Evolutionary conservation across 2,888 invertebrate genomes (phyloP).

Genomic region (Rambutsinella grinnellia): DNA sequence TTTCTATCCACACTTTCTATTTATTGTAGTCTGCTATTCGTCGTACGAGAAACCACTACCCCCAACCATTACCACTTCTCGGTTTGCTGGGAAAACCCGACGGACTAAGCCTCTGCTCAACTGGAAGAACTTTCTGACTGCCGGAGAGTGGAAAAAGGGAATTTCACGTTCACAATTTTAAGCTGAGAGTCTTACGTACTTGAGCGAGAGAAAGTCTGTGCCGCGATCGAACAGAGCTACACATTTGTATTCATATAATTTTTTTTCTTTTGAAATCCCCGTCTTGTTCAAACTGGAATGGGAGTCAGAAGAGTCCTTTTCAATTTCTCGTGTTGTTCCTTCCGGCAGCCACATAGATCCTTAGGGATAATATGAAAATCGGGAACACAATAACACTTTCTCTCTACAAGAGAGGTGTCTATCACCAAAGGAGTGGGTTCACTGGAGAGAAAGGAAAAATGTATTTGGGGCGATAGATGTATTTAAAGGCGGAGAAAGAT

Average conservation of each 20-base stretch:
- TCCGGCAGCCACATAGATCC: slow-evolving; percentile 50
- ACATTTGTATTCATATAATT: no score
- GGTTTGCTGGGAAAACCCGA: slow-evolving; percentile 51
- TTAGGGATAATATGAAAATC: slow-evolving; percentile 46
- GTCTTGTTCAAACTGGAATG: no score
- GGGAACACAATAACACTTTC: slow-evolving; percentile 39
- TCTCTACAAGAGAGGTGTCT: no score
- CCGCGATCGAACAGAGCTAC: slow-evolving; percentile 16
- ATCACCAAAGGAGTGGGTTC: no score
- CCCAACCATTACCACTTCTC: slow-evolving; percentile 43
- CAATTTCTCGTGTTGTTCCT: slow-evolving; percentile 48
- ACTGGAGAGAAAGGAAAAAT: no score
- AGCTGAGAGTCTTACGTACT: background rate
- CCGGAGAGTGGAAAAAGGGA: slow-evolving; percentile 3
- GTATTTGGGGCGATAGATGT: no score
- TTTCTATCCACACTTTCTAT: background rate
- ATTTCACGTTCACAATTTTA: no score
- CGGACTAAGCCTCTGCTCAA: slow-evolving; percentile 42
- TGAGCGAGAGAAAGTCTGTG: slow-evolving; percentile 5
- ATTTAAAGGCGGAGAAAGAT: no score
- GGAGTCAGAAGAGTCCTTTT: no score
- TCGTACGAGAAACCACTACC: slow-evolving; percentile 23
- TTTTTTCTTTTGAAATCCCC: no score
- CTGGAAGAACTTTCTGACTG: slow-evolving; percentile 34
- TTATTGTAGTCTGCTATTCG: slow-evolving; percentile 16